These are phyloP conservation scores for Tanypteryx hageni DNA, from an alignment of 2,888 invertebrate genomes.

Conservation along the genomic window DNA sequence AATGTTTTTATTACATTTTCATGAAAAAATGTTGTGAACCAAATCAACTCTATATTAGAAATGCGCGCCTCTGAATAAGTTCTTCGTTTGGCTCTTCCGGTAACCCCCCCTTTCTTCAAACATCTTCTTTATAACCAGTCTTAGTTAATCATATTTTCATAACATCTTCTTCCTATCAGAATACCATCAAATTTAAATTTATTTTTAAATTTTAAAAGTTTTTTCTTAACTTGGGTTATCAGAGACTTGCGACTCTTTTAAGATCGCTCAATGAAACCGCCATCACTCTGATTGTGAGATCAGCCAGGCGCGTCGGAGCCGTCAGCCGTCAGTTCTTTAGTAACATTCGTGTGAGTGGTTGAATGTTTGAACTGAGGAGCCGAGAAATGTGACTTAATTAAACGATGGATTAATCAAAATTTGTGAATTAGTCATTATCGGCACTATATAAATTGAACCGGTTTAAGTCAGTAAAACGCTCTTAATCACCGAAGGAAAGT, in stretches of 20 bases:
- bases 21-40: not conserved
- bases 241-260: not conserved
- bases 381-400: not conserved
- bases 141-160: not conserved
- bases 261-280: not conserved
- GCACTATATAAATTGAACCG: not conserved
- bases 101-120: not conserved
- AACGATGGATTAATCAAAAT: slow-evolving; percentile 17
- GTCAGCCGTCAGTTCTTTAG: not conserved
- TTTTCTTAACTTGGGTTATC: too few species aligned
- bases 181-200: not conserved
- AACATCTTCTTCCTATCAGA: not conserved
- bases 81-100: not conserved
- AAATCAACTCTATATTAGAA: not conserved
- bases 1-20: too few species aligned
- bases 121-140: not conserved
- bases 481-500: not conserved
- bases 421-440: not conserved
- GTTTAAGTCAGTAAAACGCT: not conserved
- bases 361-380: not conserved
- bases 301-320: not conserved
- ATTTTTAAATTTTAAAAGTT: too few species aligned
- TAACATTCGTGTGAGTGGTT: not conserved
- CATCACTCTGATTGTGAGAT: not conserved
- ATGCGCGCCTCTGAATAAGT: not conserved